Base-by-base conservation (phyloP, 2,113 vertebrate species). In the Halcyon malimbica region DNA sequence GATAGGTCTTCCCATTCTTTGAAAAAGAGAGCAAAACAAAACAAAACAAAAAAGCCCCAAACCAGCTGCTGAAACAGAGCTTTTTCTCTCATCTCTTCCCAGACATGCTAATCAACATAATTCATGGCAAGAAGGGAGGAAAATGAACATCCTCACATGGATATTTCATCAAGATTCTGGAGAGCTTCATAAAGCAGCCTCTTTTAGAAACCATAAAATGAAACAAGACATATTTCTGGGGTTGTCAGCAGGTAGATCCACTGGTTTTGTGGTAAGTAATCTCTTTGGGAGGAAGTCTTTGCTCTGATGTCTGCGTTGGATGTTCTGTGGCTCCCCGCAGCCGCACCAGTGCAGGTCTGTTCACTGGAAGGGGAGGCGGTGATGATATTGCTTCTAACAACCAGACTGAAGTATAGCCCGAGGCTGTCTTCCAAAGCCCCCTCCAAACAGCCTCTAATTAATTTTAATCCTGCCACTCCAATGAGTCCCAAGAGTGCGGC, bases 401-500 rank as follows among this genome's bases (percentile, higher is more conserved):
- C 96, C 97, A 97, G 97, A 97, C 96, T 94, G 97, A 97, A 98
- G 98, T 95, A 56, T 97, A 97, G 98, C 98, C 98, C 8, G 91
- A 70, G 98, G 98, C 98, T 90, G 94, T 98, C 97, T 97, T 98
- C 97, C 98, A 98, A 98, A 98, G 98, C 97, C 98, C 97, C 97
- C 97, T 98, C 98, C 97, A 98, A 98, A 98, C 95, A 97, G 98
- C 97, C 97, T 98, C 98, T 98, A 98, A 98, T 98, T 98, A 98
- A 98, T 98, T 98, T 98, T 98, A 98, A 98, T 98, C 98, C 98
- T 98, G 98, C 98, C 98, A 98, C 98, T 97, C 97, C 98, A 97
- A 98, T 98, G 97, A 98, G 97, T 98, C 98, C 97, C 97, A 82
- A 91, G 98, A 97, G 98, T 88, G 90, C 96, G 93, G 96, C 97